Base-by-base conservation (phyloP, 2,797 vertebrate genomes). In the Anisognathus igniventris region DNA sequence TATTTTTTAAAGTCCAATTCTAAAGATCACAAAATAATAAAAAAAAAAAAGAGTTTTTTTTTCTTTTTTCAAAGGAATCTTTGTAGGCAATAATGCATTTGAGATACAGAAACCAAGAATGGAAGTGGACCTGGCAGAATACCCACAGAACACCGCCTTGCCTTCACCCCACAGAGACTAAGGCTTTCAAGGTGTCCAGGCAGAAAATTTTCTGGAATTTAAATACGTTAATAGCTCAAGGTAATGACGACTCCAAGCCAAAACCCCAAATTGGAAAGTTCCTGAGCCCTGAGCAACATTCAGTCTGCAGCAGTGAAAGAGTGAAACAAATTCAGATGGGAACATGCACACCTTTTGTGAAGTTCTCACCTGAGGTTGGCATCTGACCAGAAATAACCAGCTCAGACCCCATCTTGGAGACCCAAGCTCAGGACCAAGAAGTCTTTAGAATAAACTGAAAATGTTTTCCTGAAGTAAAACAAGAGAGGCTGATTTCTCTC, bases 141-240 rank as follows among this genome's bases (percentile, higher is more conserved):
- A 90, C 22, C 31, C 31, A 35, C n/a, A 50, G 25, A 90, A 80
- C 31, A 68, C 6, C 8, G 1, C 30, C 35, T 62, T 92, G 65
- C 62, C 44, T 81, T 75, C 45, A 64, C 62, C 40, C 30, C 37
- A 58, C 1, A 70, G 12, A 85, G 28, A 81, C 66, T n/a, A 21
- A 33, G 3, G 19, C 1, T 53, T 86, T 86, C 73, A 82, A 80
- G 35, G 51, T 70, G 42, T 33, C 57, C 51, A 73, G 57, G 70
- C 40, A 92, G 42, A 90, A 94, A 67, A 50, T 31, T 56, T 87
- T 56, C 85, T 91, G 89, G 68, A 92, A 86, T 94, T 86, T 51
- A 90, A 83, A 50, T 47, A 84, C 25, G 51, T 57, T 90, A 81
- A 67, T 84, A 84, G 44, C 30, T 89, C 71, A 67, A 78, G 84